Conservation (phyloP, 2,797 vertebrate genomes). For the Serranus cabrilla region DNA sequence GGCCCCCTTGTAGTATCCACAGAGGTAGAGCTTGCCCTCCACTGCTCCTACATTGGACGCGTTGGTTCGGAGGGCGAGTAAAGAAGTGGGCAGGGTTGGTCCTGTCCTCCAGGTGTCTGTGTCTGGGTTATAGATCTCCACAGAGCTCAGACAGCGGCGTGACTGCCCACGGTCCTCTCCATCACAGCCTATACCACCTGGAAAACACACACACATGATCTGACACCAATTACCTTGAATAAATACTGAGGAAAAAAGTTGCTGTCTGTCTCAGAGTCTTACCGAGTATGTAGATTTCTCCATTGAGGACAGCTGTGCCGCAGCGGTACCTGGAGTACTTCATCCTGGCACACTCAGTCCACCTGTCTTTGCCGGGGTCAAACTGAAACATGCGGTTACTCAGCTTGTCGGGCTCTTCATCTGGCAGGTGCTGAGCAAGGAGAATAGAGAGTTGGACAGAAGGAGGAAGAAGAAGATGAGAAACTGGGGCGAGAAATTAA, state of each 20-base stretch:
- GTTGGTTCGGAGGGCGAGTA: conserved; percentile 89
- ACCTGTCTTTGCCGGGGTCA: conserved; percentile 88
- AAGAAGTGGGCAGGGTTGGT: conserved; percentile 86
- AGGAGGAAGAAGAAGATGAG: neutral
- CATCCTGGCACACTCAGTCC: conserved; percentile 88
- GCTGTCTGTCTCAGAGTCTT: conserved; percentile 69
- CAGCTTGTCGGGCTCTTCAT: conserved; percentile 92
- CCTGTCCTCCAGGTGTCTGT: conserved; percentile 91
- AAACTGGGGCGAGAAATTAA: neutral
- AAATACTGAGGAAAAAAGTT: neutral
- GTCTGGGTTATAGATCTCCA: conserved; percentile 93
- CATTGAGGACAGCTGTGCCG: conserved; percentile 87
- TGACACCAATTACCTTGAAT: neutral
- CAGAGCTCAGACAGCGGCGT: conserved; percentile 89
- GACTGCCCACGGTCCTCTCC: conserved; percentile 90
- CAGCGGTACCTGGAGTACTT: conserved; percentile 92
- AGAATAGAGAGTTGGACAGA: neutral
- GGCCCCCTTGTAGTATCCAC: conserved; percentile 90
- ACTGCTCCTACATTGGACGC: conserved; percentile 84
- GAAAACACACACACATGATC: conserved; percentile 22
- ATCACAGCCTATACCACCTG: conserved; percentile 93
- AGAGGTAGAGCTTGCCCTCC: conserved; percentile 91
- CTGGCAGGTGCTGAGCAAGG: conserved; percentile 82
- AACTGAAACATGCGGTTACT: conserved; percentile 89
- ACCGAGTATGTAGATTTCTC: conserved; percentile 93